Evolutionary conservation across 2,888 invertebrate species (phyloP).

Genomic region (Gasteruption jaculator): DNA sequence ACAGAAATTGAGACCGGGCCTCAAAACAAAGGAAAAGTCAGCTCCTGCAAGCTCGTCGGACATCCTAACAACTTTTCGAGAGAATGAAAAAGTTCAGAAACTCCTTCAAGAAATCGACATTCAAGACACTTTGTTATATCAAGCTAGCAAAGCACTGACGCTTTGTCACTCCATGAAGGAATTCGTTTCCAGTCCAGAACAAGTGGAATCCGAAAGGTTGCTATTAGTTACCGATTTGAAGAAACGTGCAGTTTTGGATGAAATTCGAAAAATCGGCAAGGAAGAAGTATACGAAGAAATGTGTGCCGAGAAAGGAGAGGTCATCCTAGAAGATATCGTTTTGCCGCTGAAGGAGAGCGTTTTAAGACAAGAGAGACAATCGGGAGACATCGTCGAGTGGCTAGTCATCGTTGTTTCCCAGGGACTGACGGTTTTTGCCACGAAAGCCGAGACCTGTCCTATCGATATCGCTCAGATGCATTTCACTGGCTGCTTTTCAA

Average conservation of each 20-base stretch:
- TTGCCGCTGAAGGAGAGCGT: conserved; percentile 27
- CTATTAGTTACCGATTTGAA: conserved; percentile 46
- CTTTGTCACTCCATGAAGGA: conserved; percentile 53
- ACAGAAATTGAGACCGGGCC: conserved; percentile 16
- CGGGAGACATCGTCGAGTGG: conserved; percentile 36
- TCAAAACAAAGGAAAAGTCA: conserved; percentile 6
- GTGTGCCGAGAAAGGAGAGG: conserved; percentile 26
- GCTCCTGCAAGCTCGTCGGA: neutral
- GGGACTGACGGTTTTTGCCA: conserved; percentile 39
- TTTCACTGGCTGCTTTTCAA: conserved; percentile 35
- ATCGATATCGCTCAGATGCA: conserved; percentile 25
- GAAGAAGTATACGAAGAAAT: conserved; percentile 1
- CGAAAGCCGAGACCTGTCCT: conserved; percentile 31
- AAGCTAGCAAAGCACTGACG: conserved; percentile 52
- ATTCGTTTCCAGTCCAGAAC: conserved; percentile 52
- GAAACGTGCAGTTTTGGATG: conserved; percentile 26
- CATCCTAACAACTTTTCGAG: too few species aligned
- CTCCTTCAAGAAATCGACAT: conserved; percentile 30
- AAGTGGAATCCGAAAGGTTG: conserved; percentile 55
- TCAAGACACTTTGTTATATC: conserved; percentile 37
- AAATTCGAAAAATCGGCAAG: conserved; percentile 23
- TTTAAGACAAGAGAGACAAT: conserved; percentile 20
- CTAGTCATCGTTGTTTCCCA: conserved; percentile 43
- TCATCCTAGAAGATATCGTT: conserved; percentile 28
- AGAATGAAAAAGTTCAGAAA: conserved; percentile 23